phyloP scores from a whole-genome alignment of 2,888 invertebrate species.

The Catocala sponsa region DNA sequence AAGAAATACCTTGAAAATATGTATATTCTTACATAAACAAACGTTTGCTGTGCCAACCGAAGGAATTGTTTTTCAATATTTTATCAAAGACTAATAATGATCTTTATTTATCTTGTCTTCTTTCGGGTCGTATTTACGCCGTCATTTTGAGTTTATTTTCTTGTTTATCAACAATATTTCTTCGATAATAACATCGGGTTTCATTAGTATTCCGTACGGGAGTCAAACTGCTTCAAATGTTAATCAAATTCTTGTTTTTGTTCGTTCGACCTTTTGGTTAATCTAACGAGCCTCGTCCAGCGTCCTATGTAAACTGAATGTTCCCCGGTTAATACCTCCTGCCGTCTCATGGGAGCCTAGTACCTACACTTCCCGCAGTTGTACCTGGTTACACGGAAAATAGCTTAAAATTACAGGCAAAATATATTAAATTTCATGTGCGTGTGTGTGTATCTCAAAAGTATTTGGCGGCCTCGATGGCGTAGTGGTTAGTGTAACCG shows the following conservation, averaged over 20 bases:
- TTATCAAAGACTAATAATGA: conserved; percentile 9
- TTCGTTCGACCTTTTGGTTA: conserved; percentile 59
- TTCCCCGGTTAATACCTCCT: conserved; percentile 53
- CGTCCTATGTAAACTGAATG: conserved; percentile 62
- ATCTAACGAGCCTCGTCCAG: conserved; percentile 57
- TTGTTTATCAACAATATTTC: conserved; percentile 13
- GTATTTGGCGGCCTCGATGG: too few species aligned
- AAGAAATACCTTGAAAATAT: too few species aligned
- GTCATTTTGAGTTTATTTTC: not conserved
- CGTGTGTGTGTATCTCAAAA: too few species aligned
- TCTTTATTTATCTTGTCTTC: conserved; percentile 10
- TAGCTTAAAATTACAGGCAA: too few species aligned
- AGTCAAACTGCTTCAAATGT: conserved; percentile 57
- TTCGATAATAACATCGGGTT: conserved; percentile 23
- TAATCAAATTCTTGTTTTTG: conserved; percentile 68
- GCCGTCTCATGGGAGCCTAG: conserved; percentile 53
- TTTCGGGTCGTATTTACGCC: conserved; percentile 6
- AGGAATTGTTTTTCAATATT: conserved; percentile 15
- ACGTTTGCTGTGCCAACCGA: not conserved
- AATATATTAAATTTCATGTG: too few species aligned
- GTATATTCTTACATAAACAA: too few species aligned
- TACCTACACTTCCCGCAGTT: conserved; percentile 9
- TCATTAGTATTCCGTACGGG: conserved; percentile 57
- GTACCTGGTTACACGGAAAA: too few species aligned
- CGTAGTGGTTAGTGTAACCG: too few species aligned